Evolutionary conservation across 2,888 invertebrate species (phyloP), one percentile per base, ranked within the genome.

Genomic region (Acleris cristana): DNA sequence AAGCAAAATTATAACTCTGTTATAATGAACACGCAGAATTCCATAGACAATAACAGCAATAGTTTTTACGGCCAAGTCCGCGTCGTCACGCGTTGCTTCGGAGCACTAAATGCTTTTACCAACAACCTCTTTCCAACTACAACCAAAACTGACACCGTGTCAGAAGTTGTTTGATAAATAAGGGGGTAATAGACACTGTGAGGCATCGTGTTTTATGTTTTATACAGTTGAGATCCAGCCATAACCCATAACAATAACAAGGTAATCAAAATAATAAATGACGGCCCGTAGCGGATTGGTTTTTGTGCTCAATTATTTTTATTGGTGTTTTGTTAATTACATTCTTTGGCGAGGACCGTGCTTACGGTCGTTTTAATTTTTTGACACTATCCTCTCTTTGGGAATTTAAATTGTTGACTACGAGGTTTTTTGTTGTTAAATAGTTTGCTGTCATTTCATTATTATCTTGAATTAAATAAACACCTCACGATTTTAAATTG

Each of bases 281-380:
- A 79, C 83, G 82, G 83, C 76, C 78, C 81, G 77, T 81, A 82
- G 82, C 84, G 83, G 82, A 87, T 86, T 82, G 85, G 79, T 86
- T 88, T 88, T 89, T 87, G 86, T 86, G 80, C 78, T 82, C 88
- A 89, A 89, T 90, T 89, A 89, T 88, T 89, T 90, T 89, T 90
- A 90, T 89, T 88, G 86, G 84, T 86, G 86, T 85, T 85, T 85
- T 78, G 85, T 86, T 90, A 90, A 90, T 90, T 89, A 87, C 88
- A 87, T 89, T 89, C 89, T 85, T 85, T 84, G 83, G 83, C 81
- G 81, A 83, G 80, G 77, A 79, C 78, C 78, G 78, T 77, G 78
- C 78, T 78, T 73, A 74, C 75, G 79, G 79, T 78, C 49, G 59
- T 59, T 68, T 64, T 59, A 69, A 68, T 76, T 81, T 79, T 76